phyloP scores from a whole-genome alignment of 2,113 vertebrate species.

The Oryzias woworae region DNA sequence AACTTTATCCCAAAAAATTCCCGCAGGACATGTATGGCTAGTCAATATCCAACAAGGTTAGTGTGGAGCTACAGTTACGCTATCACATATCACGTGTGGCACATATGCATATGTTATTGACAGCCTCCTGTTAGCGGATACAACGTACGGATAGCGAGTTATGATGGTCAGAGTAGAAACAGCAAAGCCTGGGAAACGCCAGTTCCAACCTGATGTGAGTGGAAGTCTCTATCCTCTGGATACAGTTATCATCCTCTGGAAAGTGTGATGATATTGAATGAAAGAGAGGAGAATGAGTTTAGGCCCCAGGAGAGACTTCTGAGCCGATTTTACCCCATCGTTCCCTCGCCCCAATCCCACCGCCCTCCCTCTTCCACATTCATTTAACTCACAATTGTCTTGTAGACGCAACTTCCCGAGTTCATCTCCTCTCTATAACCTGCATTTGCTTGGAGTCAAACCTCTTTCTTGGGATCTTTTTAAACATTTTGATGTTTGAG shows the following conservation, averaged over 20 bases:
- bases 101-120: slow-evolving; percentile 58
- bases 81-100: slow-evolving; percentile 58
- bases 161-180: slow-evolving; percentile 42
- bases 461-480: too few species aligned
- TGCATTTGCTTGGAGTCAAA: too few species aligned
- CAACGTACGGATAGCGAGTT: slow-evolving; percentile 38
- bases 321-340: slow-evolving; percentile 32
- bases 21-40: slow-evolving; percentile 52
- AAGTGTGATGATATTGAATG: slow-evolving; percentile 46
- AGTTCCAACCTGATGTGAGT: slow-evolving; percentile 51
- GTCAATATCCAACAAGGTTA: slow-evolving; percentile 55
- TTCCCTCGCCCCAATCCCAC: slow-evolving; percentile 24
- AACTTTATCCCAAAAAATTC: slow-evolving; percentile 48
- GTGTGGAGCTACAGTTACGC: slow-evolving; percentile 55
- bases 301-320: slow-evolving; percentile 55
- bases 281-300: slow-evolving; percentile 43
- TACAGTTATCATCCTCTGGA: slow-evolving; percentile 30
- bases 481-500: too few species aligned
- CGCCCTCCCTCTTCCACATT: slow-evolving; percentile 35
- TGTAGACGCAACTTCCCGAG: slow-evolving; percentile 26
- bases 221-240: slow-evolving; percentile 39
- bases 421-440: slow-evolving; percentile 5
- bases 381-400: slow-evolving; percentile 50
- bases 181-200: slow-evolving; percentile 46
- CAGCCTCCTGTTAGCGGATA: slow-evolving; percentile 58